Evolutionary conservation across 2,113 vertebrate genomes (phyloP), one percentile per base, ranked within the genome.

Genomic region (Brachypodius melanocephalos): DNA sequence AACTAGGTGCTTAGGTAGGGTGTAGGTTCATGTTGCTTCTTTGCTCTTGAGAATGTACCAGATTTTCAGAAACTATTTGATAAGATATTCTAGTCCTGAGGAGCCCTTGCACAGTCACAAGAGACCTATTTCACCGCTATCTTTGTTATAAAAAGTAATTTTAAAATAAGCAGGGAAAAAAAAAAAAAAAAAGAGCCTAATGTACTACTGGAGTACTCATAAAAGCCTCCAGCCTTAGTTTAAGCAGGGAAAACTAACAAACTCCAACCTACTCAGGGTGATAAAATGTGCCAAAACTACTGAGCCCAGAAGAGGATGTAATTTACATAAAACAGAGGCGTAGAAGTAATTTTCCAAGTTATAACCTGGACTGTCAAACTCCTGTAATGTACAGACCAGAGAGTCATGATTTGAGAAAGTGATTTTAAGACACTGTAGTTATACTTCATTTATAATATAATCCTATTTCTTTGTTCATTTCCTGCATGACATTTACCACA

Each of bases 401-500:
- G 51, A 90, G 32, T 40, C 55, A 68, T 61, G 58, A 85, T 89
- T 97, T 88, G 71, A 94, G 77, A 80, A 78, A 92, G 12, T n/a
- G 36, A 42, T 83, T 95, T 87, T 92, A 87, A 94, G 91, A 78
- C 76, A 45, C 34, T 93, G 43, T 81, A 83, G 45, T 80, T 89
- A 68, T 59, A 69, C 31, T 95, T 89, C 18, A 80, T 89, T 89
- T 93, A 77, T 93, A 85, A 89, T 46, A 67, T 67, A 90, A 91
- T 87, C 82, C 59, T 40, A 57, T 84, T 94, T 89, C 82, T 94
- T 97, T 90, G 55, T 87, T 95, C 26, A 59, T 87, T 92, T 93
- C 66, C 77, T 89, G 36, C 48, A 12, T 95, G 92, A 87, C 79
- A 95, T 96, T 95, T 95, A 95, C 63, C 83, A 72, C 85, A 82